These are phyloP conservation scores for Tachyglossus aculeatus DNA, from an alignment of 2,797 vertebrate species.

Conservation along the genomic window DNA sequence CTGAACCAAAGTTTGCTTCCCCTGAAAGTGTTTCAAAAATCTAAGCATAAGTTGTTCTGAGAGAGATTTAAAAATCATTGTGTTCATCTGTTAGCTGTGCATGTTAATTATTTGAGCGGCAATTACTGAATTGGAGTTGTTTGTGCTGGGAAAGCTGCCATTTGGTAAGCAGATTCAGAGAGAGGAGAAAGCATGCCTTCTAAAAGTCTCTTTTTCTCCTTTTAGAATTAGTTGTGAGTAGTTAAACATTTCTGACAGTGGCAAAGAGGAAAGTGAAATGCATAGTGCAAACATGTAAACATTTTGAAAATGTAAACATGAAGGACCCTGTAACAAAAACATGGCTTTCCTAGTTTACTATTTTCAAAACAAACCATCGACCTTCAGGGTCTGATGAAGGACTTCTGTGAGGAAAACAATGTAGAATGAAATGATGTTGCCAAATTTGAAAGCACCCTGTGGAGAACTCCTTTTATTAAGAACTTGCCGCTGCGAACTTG, in stretches of 20 bases:
- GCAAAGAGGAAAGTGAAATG: slow-evolving; percentile 34
- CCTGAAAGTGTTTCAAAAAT: slow-evolving; percentile 27
- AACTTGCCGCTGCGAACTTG: slow-evolving; percentile 21
- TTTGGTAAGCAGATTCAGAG: slow-evolving; percentile 14
- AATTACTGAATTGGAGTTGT: slow-evolving; percentile 16
- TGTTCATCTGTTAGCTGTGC: slow-evolving; percentile 11
- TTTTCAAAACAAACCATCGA: slow-evolving; percentile 44
- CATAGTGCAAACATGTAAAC: slow-evolving; percentile 38
- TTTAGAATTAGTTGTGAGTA: slow-evolving; percentile 46
- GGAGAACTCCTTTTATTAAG: slow-evolving; percentile 28
- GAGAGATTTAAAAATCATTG: slow-evolving; percentile 8
- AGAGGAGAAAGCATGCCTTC: slow-evolving; percentile 19
- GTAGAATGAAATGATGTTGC: slow-evolving; percentile 24
- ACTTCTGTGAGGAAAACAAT: slow-evolving; percentile 42
- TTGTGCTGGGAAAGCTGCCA: neutral
- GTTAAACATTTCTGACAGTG: slow-evolving; percentile 53
- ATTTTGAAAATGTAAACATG: slow-evolving; percentile 47
- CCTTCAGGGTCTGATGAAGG: slow-evolving; percentile 45
- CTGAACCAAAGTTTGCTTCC: slow-evolving; percentile 4
- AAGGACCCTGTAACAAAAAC: slow-evolving; percentile 22
- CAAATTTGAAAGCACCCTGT: slow-evolving; percentile 34
- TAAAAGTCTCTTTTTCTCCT: slow-evolving; percentile 21
- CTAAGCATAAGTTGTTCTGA: slow-evolving; percentile 18
- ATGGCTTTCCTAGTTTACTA: slow-evolving; percentile 38
- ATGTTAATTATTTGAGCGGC: slow-evolving; percentile 2